Base-by-base conservation (phyloP, 2,113 vertebrate genomes). In the Rhinolophus ferrumequinum region DNA sequence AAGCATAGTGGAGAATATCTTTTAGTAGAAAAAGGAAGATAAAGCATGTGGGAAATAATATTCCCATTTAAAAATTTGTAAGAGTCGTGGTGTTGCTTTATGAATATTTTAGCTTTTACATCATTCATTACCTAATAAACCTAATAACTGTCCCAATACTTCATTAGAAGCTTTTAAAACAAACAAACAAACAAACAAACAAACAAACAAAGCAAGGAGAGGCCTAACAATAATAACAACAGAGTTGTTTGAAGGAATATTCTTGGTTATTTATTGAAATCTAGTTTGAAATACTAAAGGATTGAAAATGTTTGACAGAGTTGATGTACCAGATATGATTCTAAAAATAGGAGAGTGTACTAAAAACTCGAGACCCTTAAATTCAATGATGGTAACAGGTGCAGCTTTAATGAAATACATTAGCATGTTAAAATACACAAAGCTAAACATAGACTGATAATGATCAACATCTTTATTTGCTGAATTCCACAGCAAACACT, bases 341-440 rank as follows among this genome's bases (percentile, higher is more conserved):
- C 89, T 97, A 97, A 97, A 98, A 96, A 97, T 96, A 96, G 73
- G 5, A 82, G 4, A 86, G 35, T 50, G 38, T 79, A 82, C 77
- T 86, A 70, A 85, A 96, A 96, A 88, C 76, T 90, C 50, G 66
- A 58, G 41, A 95, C 85, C 93, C 75, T 96, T 96, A 95, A 93
- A 96, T 93, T 88, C 82, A 95, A 6, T 88, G 69, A 84, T 44
- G 60, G 52, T 94, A 96, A 97, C 97, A 97, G 97, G 97, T 98
- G 97, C 97, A 96, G 88, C 69, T 94, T 66, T 96, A 95, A 95
- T 96, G 86, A 97, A 97, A 95, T 81, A 93, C 82, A 97, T 97
- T 97, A 97, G 94, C 94, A 97, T 97, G 86, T 92, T 97, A 94
- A 97, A 96, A 96, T 96, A 96, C 97, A 96, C 96, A 97, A 95